Evolutionary conservation across 2,113 vertebrate genomes (phyloP).

Genomic region (Mormoops blainvillei): DNA sequence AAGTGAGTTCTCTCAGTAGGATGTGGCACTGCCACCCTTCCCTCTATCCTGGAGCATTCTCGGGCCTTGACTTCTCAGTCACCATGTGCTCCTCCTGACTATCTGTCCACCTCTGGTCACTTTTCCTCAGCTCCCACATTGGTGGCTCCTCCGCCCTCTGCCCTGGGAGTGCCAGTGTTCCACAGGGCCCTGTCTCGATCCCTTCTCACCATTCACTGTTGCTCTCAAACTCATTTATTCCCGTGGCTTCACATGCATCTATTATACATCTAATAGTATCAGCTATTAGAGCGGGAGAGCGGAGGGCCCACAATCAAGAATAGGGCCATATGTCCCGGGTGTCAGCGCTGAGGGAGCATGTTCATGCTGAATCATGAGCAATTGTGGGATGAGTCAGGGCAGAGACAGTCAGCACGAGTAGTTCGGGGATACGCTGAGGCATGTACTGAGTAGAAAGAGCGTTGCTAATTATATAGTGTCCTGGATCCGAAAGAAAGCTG

Average conservation of each 20-base stretch:
- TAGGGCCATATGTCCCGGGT: not conserved
- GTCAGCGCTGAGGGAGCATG: not conserved
- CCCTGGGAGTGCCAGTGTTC: not conserved
- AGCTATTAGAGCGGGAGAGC: too few species aligned
- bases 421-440: not conserved
- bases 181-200: not conserved
- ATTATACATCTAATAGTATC: accelerated
- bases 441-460: not conserved
- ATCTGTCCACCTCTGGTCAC: not conserved
- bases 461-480: not conserved
- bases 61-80: not conserved
- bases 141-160: not conserved
- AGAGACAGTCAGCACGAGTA: not conserved
- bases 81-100: not conserved
- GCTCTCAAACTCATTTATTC: not conserved
- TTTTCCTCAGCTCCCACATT: not conserved
- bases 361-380: not conserved
- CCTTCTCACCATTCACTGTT: not conserved
- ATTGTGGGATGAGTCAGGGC: not conserved
- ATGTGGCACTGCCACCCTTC: not conserved
- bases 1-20: not conserved
- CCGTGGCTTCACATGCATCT: not conserved
- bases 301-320: not conserved
- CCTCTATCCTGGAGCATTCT: not conserved
- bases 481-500: not conserved